A percentile compares a stretch with the other conserved stretches of the same genome.
These are phyloP conservation scores for Streptopelia turtur DNA, from an alignment of 2,797 vertebrate species.

Conservation along the genomic window DNA sequence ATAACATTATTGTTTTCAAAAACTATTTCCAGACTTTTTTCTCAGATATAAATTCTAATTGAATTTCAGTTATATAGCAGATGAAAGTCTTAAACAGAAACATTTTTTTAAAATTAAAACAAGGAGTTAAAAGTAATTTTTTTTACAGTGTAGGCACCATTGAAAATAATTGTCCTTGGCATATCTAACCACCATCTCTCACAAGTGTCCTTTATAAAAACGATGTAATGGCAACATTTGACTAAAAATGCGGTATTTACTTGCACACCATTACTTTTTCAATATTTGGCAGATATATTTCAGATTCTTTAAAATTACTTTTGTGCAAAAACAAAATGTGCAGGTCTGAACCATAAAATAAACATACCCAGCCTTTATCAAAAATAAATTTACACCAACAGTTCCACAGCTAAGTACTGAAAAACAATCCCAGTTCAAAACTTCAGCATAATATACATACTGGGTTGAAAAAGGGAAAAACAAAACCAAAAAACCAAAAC, in stretches of 20 bases:
- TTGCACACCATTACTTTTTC: conserved; percentile 69
- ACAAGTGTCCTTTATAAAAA: conserved; percentile 75
- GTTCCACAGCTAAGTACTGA: conserved; percentile 77
- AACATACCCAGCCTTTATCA: conserved; percentile 76
- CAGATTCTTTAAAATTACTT: conserved; percentile 74
- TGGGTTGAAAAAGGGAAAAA: conserved; percentile 65
- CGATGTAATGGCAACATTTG: conserved; percentile 70
- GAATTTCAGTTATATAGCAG: conserved; percentile 77
- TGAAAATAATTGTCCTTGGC: conserved; percentile 80
- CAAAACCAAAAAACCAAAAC: neutral
- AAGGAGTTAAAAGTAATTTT: conserved; percentile 78
- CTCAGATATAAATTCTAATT: conserved; percentile 78
- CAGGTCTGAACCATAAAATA: conserved; percentile 79
- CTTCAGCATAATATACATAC: conserved; percentile 80
- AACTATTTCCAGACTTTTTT: conserved; percentile 81
- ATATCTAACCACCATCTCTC: conserved; percentile 73
- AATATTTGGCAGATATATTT: conserved; percentile 77
- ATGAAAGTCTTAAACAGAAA: conserved; percentile 80
- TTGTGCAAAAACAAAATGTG: conserved; percentile 79
- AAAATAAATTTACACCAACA: conserved; percentile 81
- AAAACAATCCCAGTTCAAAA: conserved; percentile 77
- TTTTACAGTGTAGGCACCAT: conserved; percentile 84
- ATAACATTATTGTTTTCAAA: conserved; percentile 85
- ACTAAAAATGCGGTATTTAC: conserved; percentile 64
- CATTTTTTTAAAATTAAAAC: conserved; percentile 79